phyloP scores from a whole-genome alignment of 2,797 vertebrate species.

The Molossus molossus region DNA sequence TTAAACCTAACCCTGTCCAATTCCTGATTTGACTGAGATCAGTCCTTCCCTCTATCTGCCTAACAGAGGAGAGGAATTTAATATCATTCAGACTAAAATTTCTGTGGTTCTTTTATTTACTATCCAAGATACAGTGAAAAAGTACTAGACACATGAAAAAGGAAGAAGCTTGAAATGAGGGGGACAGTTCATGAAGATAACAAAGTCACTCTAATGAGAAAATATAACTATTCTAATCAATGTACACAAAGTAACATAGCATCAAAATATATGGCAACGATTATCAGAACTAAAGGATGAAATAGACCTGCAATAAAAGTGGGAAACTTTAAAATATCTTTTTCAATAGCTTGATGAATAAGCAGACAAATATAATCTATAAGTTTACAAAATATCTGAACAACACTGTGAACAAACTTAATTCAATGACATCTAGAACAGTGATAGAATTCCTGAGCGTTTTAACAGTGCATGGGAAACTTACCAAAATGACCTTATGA shows the following conservation, averaged over 20 bases:
- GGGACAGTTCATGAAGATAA: not conserved
- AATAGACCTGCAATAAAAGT: not conserved
- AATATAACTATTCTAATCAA: not conserved
- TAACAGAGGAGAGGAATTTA: slow-evolving; percentile 9
- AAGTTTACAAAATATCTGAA: slow-evolving; percentile 11
- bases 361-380: not conserved
- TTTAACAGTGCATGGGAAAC: not conserved
- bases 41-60: not conserved
- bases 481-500: not conserved
- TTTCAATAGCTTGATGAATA: not conserved
- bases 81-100: not conserved
- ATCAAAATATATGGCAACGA: not conserved
- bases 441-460: not conserved
- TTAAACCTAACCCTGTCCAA: not conserved
- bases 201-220: slow-evolving; percentile 12
- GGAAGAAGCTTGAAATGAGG: not conserved
- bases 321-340: not conserved
- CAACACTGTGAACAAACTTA: not conserved
- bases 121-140: not conserved
- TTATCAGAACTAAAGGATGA: not conserved
- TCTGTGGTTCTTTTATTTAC: slow-evolving; percentile 17
- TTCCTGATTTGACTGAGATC: not conserved
- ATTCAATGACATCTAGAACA: not conserved
- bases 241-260: not conserved
- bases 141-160: not conserved